These are phyloP conservation scores for Chaetorhynchus papuensis DNA, from an alignment of 2,113 vertebrate genomes.

Conservation along the genomic window DNA sequence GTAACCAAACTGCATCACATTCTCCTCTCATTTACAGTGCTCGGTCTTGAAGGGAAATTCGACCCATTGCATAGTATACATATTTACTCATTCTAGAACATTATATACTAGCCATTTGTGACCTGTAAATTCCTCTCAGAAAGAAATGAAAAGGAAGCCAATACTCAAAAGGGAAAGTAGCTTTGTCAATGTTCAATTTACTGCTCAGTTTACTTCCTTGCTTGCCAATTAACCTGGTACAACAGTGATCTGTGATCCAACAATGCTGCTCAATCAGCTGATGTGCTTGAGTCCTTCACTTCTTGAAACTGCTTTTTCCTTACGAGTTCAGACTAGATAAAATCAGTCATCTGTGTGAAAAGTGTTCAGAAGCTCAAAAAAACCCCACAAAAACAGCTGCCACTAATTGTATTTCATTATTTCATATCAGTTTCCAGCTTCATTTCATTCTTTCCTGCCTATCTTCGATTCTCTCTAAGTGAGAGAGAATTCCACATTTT, in stretches of 20 bases:
- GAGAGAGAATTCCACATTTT: not conserved
- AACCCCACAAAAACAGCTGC: accelerated
- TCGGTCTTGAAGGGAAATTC: not conserved
- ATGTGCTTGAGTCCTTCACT: not conserved
- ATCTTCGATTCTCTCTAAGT: not conserved
- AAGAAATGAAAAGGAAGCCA: not conserved
- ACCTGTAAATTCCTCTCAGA: not conserved
- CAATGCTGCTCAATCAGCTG: not conserved
- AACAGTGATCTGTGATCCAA: not conserved
- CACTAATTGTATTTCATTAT: not conserved
- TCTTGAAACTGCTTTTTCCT: not conserved
- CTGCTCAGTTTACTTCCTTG: not conserved
- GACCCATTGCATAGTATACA: accelerated
- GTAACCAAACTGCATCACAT: not conserved
- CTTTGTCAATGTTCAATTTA: not conserved
- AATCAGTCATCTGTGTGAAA: not conserved
- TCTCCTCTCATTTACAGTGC: not conserved
- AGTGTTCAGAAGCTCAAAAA: not conserved
- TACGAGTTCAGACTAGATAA: not conserved
- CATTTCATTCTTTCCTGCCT: not conserved
- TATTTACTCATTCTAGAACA: not conserved
- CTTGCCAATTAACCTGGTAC: not conserved
- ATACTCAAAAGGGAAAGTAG: not conserved
- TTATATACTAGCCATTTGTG: not conserved
- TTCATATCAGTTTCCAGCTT: not conserved